Conservation (phyloP, 2,888 invertebrate genomes). For the Dynastes maya region DNA sequence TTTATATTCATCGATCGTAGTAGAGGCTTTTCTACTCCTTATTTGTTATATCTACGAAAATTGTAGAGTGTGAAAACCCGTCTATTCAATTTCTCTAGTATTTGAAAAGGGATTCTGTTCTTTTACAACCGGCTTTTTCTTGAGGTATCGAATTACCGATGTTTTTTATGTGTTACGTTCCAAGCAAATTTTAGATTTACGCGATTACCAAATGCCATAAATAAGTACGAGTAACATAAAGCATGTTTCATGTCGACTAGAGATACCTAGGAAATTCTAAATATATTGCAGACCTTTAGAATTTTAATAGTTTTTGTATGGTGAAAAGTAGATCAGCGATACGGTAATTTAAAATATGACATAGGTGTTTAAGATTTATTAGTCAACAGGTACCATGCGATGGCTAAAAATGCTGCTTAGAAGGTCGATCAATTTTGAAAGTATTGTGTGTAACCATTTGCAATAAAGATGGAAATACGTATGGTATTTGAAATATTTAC, state of each 20-base stretch:
- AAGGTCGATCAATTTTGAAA: conserved; percentile 8
- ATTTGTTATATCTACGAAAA: too few species aligned
- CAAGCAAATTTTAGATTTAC: too few species aligned
- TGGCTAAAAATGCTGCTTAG: background rate
- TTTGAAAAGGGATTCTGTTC: too few species aligned
- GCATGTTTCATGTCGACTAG: background rate
- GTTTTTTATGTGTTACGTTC: too few species aligned
- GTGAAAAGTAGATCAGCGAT: background rate
- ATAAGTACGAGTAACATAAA: background rate
- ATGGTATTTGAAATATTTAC: too few species aligned
- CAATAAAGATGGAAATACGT: background rate
- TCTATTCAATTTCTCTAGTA: too few species aligned
- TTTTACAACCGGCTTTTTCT: too few species aligned
- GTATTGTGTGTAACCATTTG: background rate
- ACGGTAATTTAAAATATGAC: background rate
- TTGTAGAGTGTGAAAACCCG: too few species aligned
- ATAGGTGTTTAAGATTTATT: too few species aligned
- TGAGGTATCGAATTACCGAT: too few species aligned
- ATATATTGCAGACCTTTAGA: background rate
- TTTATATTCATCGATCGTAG: too few species aligned
- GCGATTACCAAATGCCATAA: background rate
- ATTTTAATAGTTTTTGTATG: background rate
- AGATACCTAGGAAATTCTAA: background rate
- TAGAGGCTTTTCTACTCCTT: too few species aligned
- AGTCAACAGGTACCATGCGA: background rate